Conservation (phyloP, 2,888 invertebrate species). For the Agrotis segetum region DNA sequence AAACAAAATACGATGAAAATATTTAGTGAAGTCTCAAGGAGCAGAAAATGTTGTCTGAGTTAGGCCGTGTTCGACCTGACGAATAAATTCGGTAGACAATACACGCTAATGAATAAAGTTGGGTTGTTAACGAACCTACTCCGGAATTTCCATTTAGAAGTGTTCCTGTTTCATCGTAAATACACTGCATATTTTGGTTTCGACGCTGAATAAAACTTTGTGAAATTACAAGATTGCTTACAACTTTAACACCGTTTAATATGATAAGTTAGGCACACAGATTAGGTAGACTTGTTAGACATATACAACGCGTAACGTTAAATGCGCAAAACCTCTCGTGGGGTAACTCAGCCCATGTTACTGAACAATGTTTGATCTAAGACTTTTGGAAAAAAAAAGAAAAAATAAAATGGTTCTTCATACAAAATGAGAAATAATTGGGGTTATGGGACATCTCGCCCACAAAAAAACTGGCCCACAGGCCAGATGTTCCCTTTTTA, state of each 20-base stretch:
- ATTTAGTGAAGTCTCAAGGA: slow-evolving; percentile 79
- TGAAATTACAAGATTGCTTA: slow-evolving; percentile 50
- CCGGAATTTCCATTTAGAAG: slow-evolving; percentile 85
- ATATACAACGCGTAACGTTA: too few species aligned
- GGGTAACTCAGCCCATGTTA: too few species aligned
- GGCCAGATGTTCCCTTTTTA: too few species aligned
- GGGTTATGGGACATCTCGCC: too few species aligned
- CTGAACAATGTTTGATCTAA: too few species aligned
- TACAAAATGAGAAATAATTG: too few species aligned
- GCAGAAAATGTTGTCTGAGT: slow-evolving; percentile 78
- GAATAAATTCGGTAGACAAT: slow-evolving; percentile 88
- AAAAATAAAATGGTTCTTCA: too few species aligned
- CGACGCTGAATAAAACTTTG: slow-evolving; percentile 59
- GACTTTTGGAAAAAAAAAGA: too few species aligned
- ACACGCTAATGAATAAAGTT: slow-evolving; percentile 90
- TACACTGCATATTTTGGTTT: slow-evolving; percentile 78
- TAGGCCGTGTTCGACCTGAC: slow-evolving; percentile 82
- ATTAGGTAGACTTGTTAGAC: slow-evolving; percentile 10
- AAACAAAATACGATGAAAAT: slow-evolving; percentile 85
- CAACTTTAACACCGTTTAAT: slow-evolving; percentile 22
- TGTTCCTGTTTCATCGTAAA: slow-evolving; percentile 82
- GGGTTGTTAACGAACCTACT: slow-evolving; percentile 87
- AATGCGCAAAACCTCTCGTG: too few species aligned
- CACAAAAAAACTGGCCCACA: too few species aligned
- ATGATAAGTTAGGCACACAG: slow-evolving; percentile 4